Percentiles rank a stretch among this genome's conserved stretches.
Evolutionary conservation across 2,797 vertebrate genomes (phyloP).

Genomic region (Pristis pectinata): DNA sequence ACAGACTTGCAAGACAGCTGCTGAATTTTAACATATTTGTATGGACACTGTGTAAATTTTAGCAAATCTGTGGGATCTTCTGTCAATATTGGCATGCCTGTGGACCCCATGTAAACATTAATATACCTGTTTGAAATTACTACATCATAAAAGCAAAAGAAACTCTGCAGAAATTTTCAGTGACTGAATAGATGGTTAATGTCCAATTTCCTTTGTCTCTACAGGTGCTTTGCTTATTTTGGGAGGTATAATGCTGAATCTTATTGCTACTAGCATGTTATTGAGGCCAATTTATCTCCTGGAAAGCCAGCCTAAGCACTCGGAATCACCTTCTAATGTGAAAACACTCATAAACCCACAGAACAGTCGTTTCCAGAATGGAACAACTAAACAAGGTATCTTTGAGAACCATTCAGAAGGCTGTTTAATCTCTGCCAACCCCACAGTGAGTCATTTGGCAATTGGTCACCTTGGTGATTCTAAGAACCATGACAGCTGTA

Average conservation of each 20-base stretch:
- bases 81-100: not conserved
- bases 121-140: not conserved
- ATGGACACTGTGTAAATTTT: not conserved
- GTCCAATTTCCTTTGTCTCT: conserved; percentile 35
- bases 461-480: conserved; percentile 42
- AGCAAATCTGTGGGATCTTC: not conserved
- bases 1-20: too few species aligned
- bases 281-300: conserved; percentile 62
- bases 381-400: conserved; percentile 41
- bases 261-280: conserved; percentile 84
- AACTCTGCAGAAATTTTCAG: not conserved
- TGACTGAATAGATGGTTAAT: not conserved
- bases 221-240: conserved; percentile 80
- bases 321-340: conserved; percentile 47
- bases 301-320: conserved; percentile 41
- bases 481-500: not conserved
- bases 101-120: not conserved
- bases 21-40: too few species aligned
- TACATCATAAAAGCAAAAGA: not conserved
- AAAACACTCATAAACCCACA: not conserved
- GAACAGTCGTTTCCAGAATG: not conserved
- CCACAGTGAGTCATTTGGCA: conserved; percentile 49
- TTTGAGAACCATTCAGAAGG: conserved; percentile 55
- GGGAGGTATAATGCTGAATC: conserved; percentile 79
- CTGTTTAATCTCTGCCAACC: conserved; percentile 56